These are phyloP conservation scores for Mayetiola destructor DNA, from an alignment of 2,888 invertebrate species.

Conservation along the genomic window DNA sequence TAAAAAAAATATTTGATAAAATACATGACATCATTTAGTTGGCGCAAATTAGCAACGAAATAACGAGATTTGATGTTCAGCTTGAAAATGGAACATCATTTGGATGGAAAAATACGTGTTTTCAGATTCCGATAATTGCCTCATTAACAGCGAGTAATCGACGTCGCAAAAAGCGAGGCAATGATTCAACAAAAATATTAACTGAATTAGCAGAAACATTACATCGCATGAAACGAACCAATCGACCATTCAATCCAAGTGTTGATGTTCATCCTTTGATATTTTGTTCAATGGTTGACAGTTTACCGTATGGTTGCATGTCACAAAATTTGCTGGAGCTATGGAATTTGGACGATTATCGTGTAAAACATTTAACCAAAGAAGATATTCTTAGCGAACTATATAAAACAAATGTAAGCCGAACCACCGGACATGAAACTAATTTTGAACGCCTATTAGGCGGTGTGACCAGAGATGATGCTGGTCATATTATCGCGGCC, in stretches of 20 bases:
- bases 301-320: slow-evolving; percentile 46
- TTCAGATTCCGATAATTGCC: slow-evolving; percentile 19
- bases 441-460: slow-evolving; percentile 45
- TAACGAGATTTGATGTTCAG: slow-evolving; percentile 34
- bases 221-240: background rate
- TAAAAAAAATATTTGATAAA: no score
- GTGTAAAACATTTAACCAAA: slow-evolving; percentile 41
- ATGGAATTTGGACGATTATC: slow-evolving; percentile 46
- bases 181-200: slow-evolving; percentile 4
- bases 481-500: slow-evolving; percentile 48
- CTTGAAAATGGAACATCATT: slow-evolving; percentile 24
- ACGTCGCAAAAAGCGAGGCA: slow-evolving; percentile 20
- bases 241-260: slow-evolving; percentile 45
- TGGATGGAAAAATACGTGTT: slow-evolving; percentile 20
- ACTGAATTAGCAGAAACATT: slow-evolving; percentile 22
- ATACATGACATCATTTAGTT: slow-evolving; percentile 21
- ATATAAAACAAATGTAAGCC: slow-evolving; percentile 45
- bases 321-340: slow-evolving; percentile 52
- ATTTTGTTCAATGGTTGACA: slow-evolving; percentile 49
- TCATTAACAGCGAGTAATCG: background rate
- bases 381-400: slow-evolving; percentile 46
- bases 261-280: slow-evolving; percentile 41
- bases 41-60: slow-evolving; percentile 36
- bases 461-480: slow-evolving; percentile 41
- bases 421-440: slow-evolving; percentile 48